These are phyloP conservation scores for Plotosus lineatus DNA, from an alignment of 2,113 vertebrate species.

Conservation along the genomic window DNA sequence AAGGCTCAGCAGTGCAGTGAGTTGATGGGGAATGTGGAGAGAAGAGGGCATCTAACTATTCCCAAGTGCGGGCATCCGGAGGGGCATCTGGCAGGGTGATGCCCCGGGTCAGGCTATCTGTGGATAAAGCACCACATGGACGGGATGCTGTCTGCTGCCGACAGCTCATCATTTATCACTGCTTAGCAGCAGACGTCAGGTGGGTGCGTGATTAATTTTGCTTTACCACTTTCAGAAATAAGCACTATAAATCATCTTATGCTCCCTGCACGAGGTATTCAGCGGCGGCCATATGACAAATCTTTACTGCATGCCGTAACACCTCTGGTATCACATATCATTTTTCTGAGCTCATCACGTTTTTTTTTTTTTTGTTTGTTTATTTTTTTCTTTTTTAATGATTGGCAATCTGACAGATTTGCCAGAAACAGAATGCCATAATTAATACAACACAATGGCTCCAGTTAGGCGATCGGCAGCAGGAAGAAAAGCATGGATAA, in stretches of 20 bases:
- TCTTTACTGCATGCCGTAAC: constrained; percentile 67
- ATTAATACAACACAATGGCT: constrained; percentile 56
- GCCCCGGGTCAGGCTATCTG: constrained; percentile 74
- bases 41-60: constrained; percentile 42
- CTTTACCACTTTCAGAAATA: constrained; percentile 83
- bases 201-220: constrained; percentile 80
- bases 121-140: constrained; percentile 72
- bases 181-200: constrained; percentile 75
- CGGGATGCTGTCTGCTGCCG: constrained; percentile 76
- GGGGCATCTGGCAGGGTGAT: constrained; percentile 70
- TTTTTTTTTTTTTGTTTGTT: too few species aligned
- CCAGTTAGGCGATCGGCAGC: constrained; percentile 27
- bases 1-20: constrained; percentile 57
- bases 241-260: constrained; percentile 80
- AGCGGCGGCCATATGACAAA: constrained; percentile 70
- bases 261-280: constrained; percentile 61
- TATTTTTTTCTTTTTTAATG: too few species aligned
- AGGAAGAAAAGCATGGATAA: constrained; percentile 42
- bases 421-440: constrained; percentile 48
- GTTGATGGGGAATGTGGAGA: constrained; percentile 20
- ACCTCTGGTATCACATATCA: constrained; percentile 49
- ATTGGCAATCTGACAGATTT: constrained; percentile 37
- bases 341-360: constrained; percentile 45
- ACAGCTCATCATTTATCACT: constrained; percentile 80
- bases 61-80: constrained; percentile 59